These are phyloP conservation scores for Cynodonichthys magdalenae DNA, from an alignment of 2,797 vertebrate genomes.

Conservation along the genomic window DNA sequence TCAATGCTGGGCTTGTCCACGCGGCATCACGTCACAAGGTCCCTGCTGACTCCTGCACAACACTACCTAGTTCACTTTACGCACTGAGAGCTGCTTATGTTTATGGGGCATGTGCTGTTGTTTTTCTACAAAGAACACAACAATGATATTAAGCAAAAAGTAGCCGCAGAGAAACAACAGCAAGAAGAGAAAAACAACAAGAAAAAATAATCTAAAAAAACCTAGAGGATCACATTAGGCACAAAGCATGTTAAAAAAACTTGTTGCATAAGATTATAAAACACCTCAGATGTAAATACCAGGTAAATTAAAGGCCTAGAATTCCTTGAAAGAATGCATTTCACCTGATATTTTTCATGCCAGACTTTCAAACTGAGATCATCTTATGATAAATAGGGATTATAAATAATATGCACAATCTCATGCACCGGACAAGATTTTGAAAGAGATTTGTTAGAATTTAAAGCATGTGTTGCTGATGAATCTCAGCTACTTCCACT, in stretches of 20 bases:
- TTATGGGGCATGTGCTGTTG: slow-evolving; percentile 36
- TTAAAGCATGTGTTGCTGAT: too few species aligned
- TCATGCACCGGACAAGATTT: too few species aligned
- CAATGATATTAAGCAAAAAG: slow-evolving; percentile 38
- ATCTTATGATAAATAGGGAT: too few species aligned
- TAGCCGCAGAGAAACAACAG: neutral
- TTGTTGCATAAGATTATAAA: neutral
- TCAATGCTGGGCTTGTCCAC: slow-evolving; percentile 65
- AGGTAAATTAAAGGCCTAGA: neutral
- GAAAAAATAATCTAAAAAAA: neutral
- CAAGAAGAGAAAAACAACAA: slow-evolving; percentile 23
- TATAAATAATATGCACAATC: too few species aligned
- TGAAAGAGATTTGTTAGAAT: too few species aligned
- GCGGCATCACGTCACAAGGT: slow-evolving; percentile 64
- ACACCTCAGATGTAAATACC: slow-evolving; percentile 8
- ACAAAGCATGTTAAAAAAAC: slow-evolving; percentile 12
- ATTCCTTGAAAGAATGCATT: too few species aligned
- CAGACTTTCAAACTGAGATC: too few species aligned
- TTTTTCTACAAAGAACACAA: slow-evolving; percentile 37
- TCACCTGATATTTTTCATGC: too few species aligned
- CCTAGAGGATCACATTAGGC: too few species aligned
- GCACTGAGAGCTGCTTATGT: slow-evolving; percentile 44
- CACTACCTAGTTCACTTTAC: slow-evolving; percentile 22
- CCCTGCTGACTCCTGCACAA: slow-evolving; percentile 60
- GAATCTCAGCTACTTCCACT: too few species aligned